Conservation (phyloP, 2,113 vertebrate species). For the Tursiops truncatus region DNA sequence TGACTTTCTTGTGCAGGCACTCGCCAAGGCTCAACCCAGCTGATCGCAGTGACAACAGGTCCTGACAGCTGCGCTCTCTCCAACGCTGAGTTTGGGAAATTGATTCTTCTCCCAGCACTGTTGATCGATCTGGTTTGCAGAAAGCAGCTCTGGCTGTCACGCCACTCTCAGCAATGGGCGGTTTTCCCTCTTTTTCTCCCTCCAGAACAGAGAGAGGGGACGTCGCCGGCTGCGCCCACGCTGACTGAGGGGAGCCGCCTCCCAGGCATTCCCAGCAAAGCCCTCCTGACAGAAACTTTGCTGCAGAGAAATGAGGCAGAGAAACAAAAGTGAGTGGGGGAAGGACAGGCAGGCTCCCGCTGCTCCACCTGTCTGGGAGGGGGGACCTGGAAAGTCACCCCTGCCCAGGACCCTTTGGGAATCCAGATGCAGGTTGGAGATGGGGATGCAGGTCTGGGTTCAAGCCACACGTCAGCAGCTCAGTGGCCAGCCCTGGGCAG, state of each 20-base stretch:
- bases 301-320: slow-evolving; percentile 89
- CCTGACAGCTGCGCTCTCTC: not conserved
- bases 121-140: not conserved
- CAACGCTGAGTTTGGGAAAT: not conserved
- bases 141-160: not conserved
- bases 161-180: not conserved
- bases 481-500: not conserved
- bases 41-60: not conserved
- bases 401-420: not conserved
- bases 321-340: slow-evolving; percentile 89
- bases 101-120: not conserved
- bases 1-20: not conserved
- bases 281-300: slow-evolving; percentile 82
- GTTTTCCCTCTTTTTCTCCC: slow-evolving; percentile 42
- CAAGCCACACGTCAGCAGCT: not conserved
- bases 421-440: not conserved
- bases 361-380: not conserved
- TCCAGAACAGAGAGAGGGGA: slow-evolving; percentile 83
- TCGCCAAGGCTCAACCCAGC: not conserved
- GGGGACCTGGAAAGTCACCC: not conserved
- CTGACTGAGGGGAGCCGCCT: slow-evolving; percentile 78
- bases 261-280: slow-evolving; percentile 86
- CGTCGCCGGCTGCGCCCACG: slow-evolving; percentile 47
- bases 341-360: accelerated
- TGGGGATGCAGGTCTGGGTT: not conserved